Conservation (phyloP, 2,113 vertebrate species). For the Equus przewalskii region DNA sequence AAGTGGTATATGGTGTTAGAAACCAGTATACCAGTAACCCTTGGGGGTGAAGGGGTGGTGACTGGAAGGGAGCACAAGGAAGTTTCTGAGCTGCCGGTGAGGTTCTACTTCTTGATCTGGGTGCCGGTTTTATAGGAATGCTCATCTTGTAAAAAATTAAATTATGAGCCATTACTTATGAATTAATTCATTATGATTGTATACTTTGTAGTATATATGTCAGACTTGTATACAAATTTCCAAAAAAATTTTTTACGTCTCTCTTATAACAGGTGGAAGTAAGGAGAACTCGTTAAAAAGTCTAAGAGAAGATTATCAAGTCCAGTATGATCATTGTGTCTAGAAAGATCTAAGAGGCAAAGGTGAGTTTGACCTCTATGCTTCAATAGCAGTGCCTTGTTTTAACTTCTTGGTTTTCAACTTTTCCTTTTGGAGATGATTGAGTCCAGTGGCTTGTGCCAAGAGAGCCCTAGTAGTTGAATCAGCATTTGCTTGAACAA, state of each 20-base stretch:
- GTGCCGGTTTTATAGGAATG: not conserved
- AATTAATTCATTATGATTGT: not conserved
- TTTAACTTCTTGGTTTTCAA: not conserved
- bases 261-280: not conserved
- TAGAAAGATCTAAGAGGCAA: not conserved
- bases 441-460: not conserved
- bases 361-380: not conserved
- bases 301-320: not conserved
- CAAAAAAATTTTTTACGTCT: not conserved
- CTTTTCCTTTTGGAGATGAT: not conserved
- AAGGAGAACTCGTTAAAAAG: not conserved
- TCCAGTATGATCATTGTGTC: not conserved
- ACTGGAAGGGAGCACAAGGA: no score
- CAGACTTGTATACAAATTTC: not conserved
- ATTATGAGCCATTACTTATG: not conserved
- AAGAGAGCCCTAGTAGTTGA: not conserved
- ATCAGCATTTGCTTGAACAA: not conserved
- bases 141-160: slow-evolving; percentile 16
- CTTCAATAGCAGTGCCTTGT: not conserved
- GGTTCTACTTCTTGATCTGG: not conserved
- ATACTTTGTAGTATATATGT: not conserved
- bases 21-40: not conserved
- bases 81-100: not conserved
- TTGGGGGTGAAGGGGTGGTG: not conserved
- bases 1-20: not conserved